Evolutionary conservation across 2,888 invertebrate genomes (phyloP), one percentile per base, ranked within the genome.

Genomic region (Orgyia antiqua): DNA sequence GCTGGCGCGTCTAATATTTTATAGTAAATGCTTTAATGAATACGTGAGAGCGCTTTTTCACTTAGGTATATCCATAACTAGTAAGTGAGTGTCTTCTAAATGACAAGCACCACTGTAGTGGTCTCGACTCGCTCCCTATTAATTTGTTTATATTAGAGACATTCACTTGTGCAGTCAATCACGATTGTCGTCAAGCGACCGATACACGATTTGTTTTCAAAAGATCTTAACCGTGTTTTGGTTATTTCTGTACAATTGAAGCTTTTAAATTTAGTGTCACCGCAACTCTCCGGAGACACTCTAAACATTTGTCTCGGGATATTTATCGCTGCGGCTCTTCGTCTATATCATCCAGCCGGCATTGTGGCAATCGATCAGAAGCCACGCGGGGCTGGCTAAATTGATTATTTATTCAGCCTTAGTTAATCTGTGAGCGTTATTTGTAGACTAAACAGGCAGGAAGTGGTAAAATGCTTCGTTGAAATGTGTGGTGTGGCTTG

Each of bases 221-320:
- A 82, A 84, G 84, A 82, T 84, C 82, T 76, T 78, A 83, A 82
- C 83, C 80, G 76, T 83, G 83, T 83, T 82, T 73, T 71, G 73
- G 82, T 83, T 84, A 84, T 86, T 86, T 82, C 78, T 76, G 84
- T 84, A 79, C 84, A 80, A 83, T 84, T 77, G 83, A 79, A 73
- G 83, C 83, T 80, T 82, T 83, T 82, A 86, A 83, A 86, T 86
- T 77, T 79, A 84, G 83, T 86, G 84, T 80, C 83, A 77, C 82
- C 80, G 80, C 82, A 74, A 68, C 76, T 82, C 84, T 73, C 79
- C 53, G 67, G 82, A 79, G 84, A 80, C 79, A 79, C 66, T 73
- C 71, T 65, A 68, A 78, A 75, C 83, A 84, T 86, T 86, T 83
- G 84, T 86, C 84, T 82, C 65, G 67, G 79, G 73, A 80, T 86